phyloP scores from a whole-genome alignment of 2,113 vertebrate genomes.

The Gadus macrocephalus region DNA sequence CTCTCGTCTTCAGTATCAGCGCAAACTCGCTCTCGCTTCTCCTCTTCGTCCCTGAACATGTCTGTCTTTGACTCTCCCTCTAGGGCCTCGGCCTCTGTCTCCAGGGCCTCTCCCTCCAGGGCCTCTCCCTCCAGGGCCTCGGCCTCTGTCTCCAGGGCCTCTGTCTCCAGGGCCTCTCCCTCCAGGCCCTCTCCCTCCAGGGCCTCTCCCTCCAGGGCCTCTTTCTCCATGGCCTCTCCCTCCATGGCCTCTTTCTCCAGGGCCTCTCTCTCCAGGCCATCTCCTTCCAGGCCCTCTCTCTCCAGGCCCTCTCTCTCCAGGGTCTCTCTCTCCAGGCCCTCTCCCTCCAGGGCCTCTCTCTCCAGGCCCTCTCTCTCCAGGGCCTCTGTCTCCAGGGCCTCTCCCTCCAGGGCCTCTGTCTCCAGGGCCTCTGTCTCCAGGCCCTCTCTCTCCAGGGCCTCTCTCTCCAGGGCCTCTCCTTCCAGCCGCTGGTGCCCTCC shows the following conservation, averaged over 20 bases:
- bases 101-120: constrained; percentile 70
- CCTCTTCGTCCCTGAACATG: constrained; percentile 70
- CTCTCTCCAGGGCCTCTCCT: neutral
- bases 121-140: constrained; percentile 28
- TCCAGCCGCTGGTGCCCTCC: constrained; percentile 71
- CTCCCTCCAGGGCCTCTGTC: constrained; percentile 53
- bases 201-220: constrained; percentile 37
- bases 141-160: constrained; percentile 48
- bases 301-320: constrained; percentile 63
- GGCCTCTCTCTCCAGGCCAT: constrained; percentile 61
- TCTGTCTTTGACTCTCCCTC: constrained; percentile 35
- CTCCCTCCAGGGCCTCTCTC: constrained; percentile 65
- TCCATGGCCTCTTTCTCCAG: constrained; percentile 60
- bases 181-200: constrained; percentile 71
- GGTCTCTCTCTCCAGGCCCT: too few relatives aligned
- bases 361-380: constrained; percentile 74
- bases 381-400: constrained; percentile 77
- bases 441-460: constrained; percentile 63
- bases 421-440: too few relatives aligned
- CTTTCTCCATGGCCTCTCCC: constrained; percentile 65
- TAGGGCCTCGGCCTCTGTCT: constrained; percentile 34
- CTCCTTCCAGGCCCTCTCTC: constrained; percentile 69
- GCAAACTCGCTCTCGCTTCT: constrained; percentile 79
- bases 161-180: neutral
- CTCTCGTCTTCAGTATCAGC: constrained; percentile 84